Evolutionary conservation across 1,140 invertebrate species (phyloP), one percentile per base, ranked within the genome.

Genomic region (Zaprionus lachaisei): DNA sequence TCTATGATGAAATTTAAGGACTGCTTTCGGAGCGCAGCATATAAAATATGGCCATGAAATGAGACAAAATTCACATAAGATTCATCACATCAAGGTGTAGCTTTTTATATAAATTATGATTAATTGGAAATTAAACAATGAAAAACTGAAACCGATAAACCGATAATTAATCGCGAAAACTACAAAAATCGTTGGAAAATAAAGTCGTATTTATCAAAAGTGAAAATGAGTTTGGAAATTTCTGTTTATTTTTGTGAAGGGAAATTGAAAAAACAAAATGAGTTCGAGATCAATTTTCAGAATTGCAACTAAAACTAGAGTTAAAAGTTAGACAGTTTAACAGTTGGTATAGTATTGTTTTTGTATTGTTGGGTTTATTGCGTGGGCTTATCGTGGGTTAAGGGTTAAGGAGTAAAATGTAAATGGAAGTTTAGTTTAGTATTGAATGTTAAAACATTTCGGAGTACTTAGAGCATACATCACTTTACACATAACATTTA

Each of bases 151-250:
- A 79, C 14, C 51, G 20, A 55, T 41, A 15, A 81, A 78, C 24
- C 24, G 60, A 49, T 58, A 47, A 82, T 57, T 72, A 69, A 78
- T 61, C 69, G 57, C 71, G 74, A 77, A 80, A 51, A 51, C 47
- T 64, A 49, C 70, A 61, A 83, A 72, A 83, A 75, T 72, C 54
- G 77, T 79, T 70, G 60, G 22, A 72, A 77, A 86, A 86, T 86
- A 86, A 89, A 86, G 38, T 83, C 84, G 68, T 89, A 86, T 89
- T 80, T 83, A 86, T 61, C 70, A 70, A 61, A 71, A 28, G 47
- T 44, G 28, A 28, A 49, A 47, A 38, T 7, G 26, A 41, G 12
- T 11, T 11, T 6, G 3, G 4, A 12, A 20, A 38, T 24, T 28
- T 51, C 55, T 69, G 14, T 28, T 22, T 55, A 1, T n/a, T 4